phyloP scores from a whole-genome alignment of 2,888 invertebrate genomes.

The Aspidapion aeneum region DNA sequence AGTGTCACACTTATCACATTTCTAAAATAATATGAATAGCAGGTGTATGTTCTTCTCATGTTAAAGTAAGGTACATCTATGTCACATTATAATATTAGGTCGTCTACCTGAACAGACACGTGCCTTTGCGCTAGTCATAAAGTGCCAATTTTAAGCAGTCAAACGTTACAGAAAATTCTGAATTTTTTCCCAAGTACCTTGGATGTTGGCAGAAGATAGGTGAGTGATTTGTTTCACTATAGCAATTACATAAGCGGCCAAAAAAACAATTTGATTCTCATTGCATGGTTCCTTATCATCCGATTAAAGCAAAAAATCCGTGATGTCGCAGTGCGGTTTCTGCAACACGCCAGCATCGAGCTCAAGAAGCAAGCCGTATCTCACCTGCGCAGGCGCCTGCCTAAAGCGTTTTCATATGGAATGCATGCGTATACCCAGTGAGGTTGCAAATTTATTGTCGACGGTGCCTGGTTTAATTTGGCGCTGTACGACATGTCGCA shows the following conservation, averaged over 20 bases:
- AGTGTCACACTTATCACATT: no score
- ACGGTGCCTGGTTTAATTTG: not conserved
- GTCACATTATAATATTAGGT: no score
- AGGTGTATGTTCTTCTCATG: no score
- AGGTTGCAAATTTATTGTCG: not conserved
- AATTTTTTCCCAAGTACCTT: not conserved
- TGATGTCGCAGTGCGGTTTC: not conserved
- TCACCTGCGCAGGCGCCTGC: not conserved
- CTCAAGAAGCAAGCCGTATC: not conserved
- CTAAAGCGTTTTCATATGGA: not conserved
- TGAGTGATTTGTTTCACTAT: not conserved
- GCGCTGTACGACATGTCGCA: not conserved
- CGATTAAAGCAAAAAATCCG: not conserved
- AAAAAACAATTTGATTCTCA: not conserved
- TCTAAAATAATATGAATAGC: no score
- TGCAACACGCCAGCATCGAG: not conserved
- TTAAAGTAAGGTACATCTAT: no score
- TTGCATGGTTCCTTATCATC: not conserved
- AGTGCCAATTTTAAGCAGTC: not conserved
- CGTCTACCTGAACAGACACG: not conserved
- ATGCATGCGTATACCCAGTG: not conserved
- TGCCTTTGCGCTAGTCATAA: not conserved
- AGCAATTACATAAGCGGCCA: not conserved
- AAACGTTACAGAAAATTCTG: not conserved
- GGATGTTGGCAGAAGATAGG: not conserved